Evolutionary conservation across 2,888 invertebrate species (phyloP).

Genomic region (Encarsia formosa): DNA sequence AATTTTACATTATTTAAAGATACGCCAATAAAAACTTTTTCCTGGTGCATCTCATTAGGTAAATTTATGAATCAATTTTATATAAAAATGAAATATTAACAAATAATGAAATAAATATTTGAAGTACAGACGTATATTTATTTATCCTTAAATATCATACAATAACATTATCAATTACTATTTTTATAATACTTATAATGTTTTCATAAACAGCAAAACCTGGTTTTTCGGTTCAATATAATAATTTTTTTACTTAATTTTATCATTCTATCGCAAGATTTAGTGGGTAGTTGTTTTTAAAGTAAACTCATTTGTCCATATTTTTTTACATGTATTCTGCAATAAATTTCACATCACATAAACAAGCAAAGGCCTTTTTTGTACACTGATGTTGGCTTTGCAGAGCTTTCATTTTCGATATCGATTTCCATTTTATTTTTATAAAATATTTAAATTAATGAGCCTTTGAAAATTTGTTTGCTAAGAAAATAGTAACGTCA

Average conservation of each 20-base stretch:
- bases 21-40: too few species aligned
- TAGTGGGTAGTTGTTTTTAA: conserved; percentile 16
- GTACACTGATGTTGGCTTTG: conserved; percentile 30
- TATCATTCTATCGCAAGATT: conserved; percentile 15
- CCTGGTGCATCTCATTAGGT: too few species aligned
- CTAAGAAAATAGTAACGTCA: conserved; percentile 7
- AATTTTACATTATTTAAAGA: too few species aligned
- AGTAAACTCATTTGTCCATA: conserved; percentile 16
- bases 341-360: conserved; percentile 40
- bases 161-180: conserved; percentile 21
- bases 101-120: neutral
- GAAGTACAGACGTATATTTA: conserved; percentile 10
- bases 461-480: conserved; percentile 5
- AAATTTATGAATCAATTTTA: too few species aligned
- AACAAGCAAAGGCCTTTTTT: conserved; percentile 31
- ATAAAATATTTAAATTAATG: neutral
- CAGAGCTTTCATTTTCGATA: conserved; percentile 24
- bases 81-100: neutral
- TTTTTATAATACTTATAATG: conserved; percentile 25
- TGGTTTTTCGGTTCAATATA: conserved; percentile 11
- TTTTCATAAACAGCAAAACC: conserved; percentile 16
- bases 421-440: conserved; percentile 5
- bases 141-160: conserved; percentile 24
- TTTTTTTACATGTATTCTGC: conserved; percentile 13
- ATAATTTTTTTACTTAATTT: conserved; percentile 13